Evolutionary conservation across 2,888 invertebrate genomes (phyloP).

Genomic region (Drosophila longiperda): DNA sequence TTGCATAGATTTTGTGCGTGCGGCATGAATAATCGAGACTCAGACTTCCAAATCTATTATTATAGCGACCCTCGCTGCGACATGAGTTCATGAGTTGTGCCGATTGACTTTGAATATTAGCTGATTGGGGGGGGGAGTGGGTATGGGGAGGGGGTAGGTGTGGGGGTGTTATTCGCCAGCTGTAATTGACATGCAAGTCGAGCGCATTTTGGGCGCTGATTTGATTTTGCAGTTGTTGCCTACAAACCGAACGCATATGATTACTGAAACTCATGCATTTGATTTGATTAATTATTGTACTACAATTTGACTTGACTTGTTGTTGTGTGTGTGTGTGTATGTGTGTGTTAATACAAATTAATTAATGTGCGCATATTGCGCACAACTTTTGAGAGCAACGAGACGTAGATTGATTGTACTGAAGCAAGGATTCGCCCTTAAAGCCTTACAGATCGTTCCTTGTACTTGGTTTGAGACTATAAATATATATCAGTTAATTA

Average conservation of each 20-base stretch:
- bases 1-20: slow-evolving; percentile 69
- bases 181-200: slow-evolving; percentile 77
- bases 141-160: background rate
- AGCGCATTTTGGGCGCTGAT: slow-evolving; percentile 71
- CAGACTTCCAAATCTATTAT: slow-evolving; percentile 45
- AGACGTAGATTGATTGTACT: slow-evolving; percentile 71
- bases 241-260: slow-evolving; percentile 67
- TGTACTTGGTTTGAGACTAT: background rate
- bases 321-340: slow-evolving; percentile 11
- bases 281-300: slow-evolving; percentile 74
- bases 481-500: slow-evolving; percentile 19
- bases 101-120: slow-evolving; percentile 80
- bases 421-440: background rate
- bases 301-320: slow-evolving; percentile 47
- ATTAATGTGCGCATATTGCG: slow-evolving; percentile 76
- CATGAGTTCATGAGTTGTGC: slow-evolving; percentile 69
- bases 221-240: slow-evolving; percentile 67
- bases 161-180: slow-evolving; percentile 50
- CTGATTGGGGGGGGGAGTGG: slow-evolving; percentile 5
- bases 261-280: slow-evolving; percentile 75
- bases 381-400: slow-evolving; percentile 32
- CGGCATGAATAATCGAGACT: slow-evolving; percentile 72
- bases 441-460: background rate
- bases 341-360: slow-evolving; percentile 75
- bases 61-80: slow-evolving; percentile 46